Evolutionary conservation across 2,113 vertebrate genomes (phyloP).

Genomic region (Alouatta palliata): DNA sequence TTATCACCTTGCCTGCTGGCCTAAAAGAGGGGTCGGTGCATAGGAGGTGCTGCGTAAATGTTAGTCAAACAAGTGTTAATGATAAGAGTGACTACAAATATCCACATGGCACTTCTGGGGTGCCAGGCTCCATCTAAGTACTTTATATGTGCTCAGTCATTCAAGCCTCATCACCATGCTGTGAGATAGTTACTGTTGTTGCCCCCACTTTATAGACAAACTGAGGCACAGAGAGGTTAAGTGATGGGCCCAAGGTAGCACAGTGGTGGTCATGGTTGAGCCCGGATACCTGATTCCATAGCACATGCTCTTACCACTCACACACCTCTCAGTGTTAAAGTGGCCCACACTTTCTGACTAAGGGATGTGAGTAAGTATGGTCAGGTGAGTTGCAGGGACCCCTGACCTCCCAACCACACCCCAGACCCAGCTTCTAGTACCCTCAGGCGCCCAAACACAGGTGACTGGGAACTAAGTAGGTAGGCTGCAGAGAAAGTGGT

Average conservation of each 20-base stretch:
- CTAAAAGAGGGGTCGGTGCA: not conserved
- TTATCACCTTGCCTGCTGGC: not conserved
- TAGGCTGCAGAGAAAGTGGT: constrained; percentile 7
- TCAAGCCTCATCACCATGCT: not conserved
- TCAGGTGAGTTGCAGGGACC: not conserved
- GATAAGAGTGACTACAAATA: not conserved
- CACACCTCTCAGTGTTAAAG: not conserved
- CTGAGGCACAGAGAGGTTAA: not conserved
- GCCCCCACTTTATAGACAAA: not conserved
- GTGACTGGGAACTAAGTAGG: not conserved
- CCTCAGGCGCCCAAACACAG: not conserved
- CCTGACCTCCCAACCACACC: accelerated
- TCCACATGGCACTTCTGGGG: not conserved
- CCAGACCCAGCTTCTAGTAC: not conserved
- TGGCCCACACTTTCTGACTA: accelerated
- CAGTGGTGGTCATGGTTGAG: not conserved
- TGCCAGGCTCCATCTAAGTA: not conserved
- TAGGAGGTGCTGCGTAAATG: not conserved
- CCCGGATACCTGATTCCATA: not conserved
- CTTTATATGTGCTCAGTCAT: not conserved
- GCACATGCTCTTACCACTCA: not conserved
- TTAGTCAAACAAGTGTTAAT: not conserved
- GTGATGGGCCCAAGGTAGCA: accelerated
- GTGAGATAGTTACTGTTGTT: not conserved
- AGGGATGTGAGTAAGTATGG: not conserved